These are phyloP conservation scores for Drosophila quadrilineata DNA, from an alignment of 1,140 invertebrate species.

Conservation along the genomic window DNA sequence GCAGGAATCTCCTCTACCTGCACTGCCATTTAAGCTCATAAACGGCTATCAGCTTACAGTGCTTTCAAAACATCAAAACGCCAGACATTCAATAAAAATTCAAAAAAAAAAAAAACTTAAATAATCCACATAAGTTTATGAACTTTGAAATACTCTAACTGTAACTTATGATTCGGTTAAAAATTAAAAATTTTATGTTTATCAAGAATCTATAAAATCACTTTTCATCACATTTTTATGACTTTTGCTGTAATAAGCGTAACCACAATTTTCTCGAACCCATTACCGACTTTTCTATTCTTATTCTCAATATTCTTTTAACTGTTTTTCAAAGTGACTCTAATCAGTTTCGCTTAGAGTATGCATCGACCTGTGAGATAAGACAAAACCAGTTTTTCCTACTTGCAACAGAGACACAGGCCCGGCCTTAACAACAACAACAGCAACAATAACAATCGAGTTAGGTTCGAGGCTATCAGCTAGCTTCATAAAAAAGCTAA, in stretches of 20 bases:
- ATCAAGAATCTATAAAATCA: too few relatives aligned
- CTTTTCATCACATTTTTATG: too few relatives aligned
- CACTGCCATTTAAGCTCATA: slow-evolving; percentile 71
- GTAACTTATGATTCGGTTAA: background rate
- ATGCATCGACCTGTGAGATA: slow-evolving; percentile 28
- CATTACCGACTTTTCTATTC: too few relatives aligned
- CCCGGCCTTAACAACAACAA: slow-evolving; percentile 28
- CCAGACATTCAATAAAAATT: slow-evolving; percentile 28
- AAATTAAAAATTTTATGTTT: too few relatives aligned
- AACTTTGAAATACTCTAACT: slow-evolving; percentile 3
- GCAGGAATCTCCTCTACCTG: slow-evolving; percentile 50
- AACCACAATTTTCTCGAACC: too few relatives aligned
- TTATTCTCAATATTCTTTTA: too few relatives aligned
- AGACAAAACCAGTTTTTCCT: slow-evolving; percentile 52
- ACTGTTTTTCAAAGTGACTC: background rate
- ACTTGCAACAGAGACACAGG: slow-evolving; percentile 17
- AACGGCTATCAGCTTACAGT: slow-evolving; percentile 68
- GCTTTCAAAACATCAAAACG: slow-evolving; percentile 51
- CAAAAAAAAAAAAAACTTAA: slow-evolving; percentile 21
- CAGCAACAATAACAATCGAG: slow-evolving; percentile 23
- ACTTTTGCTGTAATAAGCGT: too few relatives aligned
- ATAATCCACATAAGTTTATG: background rate
- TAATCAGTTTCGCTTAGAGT: slow-evolving; percentile 23
- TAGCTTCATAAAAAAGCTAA: slow-evolving; percentile 41
- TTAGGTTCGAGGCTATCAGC: slow-evolving; percentile 43